Evolutionary conservation across 2,888 invertebrate species (phyloP).

Genomic region (Ormyrus labotus): DNA sequence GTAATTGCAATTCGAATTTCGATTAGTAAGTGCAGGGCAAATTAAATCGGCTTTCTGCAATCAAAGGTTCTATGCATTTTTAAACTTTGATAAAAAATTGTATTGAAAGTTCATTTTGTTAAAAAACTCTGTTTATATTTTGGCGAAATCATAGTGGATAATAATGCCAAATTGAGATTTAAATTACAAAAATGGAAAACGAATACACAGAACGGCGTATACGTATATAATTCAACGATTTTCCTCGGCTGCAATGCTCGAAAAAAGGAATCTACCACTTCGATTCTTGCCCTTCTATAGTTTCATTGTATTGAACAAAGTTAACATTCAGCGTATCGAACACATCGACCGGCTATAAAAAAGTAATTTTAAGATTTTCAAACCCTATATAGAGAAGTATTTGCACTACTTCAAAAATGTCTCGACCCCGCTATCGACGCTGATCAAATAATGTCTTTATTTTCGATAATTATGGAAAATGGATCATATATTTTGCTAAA

Average conservation of each 20-base stretch:
- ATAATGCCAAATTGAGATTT: slow-evolving; percentile 9
- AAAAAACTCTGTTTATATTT: no score
- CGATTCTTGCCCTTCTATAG: neutral
- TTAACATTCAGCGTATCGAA: slow-evolving; percentile 24
- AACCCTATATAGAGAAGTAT: neutral
- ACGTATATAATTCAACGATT: slow-evolving; percentile 39
- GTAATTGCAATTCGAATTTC: no score
- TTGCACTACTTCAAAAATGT: neutral
- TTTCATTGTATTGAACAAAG: slow-evolving; percentile 45
- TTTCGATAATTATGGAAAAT: no score
- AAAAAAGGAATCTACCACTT: neutral
- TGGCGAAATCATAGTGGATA: no score
- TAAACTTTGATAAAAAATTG: no score
- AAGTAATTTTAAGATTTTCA: slow-evolving; percentile 32
- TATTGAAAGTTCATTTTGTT: no score
- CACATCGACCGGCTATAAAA: slow-evolving; percentile 30
- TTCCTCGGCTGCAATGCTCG: neutral
- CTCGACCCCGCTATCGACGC: neutral
- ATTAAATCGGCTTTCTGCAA: neutral
- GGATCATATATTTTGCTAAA: neutral
- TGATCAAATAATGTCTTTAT: no score
- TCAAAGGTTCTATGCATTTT: no score
- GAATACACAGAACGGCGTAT: neutral
- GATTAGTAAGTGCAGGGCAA: neutral
- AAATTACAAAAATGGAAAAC: slow-evolving; percentile 28